Base-by-base conservation (phyloP, 2,888 invertebrate species). In the Apamea sordens region DNA sequence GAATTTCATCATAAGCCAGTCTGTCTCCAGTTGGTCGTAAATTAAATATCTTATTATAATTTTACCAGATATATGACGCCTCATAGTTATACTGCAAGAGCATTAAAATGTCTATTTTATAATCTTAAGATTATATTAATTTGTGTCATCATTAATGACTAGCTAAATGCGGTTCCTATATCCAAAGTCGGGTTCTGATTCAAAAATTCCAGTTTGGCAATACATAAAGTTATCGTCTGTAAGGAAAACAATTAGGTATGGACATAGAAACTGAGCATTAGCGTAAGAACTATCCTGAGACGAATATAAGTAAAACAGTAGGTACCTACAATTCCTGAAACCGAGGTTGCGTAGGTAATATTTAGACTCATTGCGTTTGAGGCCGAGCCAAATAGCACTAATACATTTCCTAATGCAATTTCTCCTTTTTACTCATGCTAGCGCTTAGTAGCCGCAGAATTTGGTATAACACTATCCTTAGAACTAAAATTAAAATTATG, bases 361-460 rank as follows among this genome's bases (percentile, higher is more conserved):
- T 71, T 73, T 76, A 28, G 53, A 71, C 61, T 36, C 61, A 50
- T 65, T 74, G 24, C 59, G 56, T 64, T 75, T 80, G 75, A 64
- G 53, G 10, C 71, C 5, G 59, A 75, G 86, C 86, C 88, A 90
- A 69, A 68, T 76, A 65, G 11, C 64, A 28, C 36, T 47, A 68
- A 24, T 80, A 69, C 36, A 80, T 47, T 63, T 8, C 53, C 86
- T 92, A 96, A 89, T 96, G 95, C 71, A 95, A 61, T 82, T 96
- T 96, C 82, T 95, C 93, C 84, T 96, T 96, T 50, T 86, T 86
- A 76, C 91, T 92, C 53, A 90, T 90, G 67, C 90, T 92, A 18
- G 89, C 88, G 76, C 93, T 92, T 7, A 94, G 64, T 28, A 94
- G 85, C 53, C 92, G 85, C 13, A 93, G 89, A 59, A 94, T 88